These are phyloP conservation scores for Anguilla anguilla DNA, from an alignment of 2,797 vertebrate species.

Conservation along the genomic window DNA sequence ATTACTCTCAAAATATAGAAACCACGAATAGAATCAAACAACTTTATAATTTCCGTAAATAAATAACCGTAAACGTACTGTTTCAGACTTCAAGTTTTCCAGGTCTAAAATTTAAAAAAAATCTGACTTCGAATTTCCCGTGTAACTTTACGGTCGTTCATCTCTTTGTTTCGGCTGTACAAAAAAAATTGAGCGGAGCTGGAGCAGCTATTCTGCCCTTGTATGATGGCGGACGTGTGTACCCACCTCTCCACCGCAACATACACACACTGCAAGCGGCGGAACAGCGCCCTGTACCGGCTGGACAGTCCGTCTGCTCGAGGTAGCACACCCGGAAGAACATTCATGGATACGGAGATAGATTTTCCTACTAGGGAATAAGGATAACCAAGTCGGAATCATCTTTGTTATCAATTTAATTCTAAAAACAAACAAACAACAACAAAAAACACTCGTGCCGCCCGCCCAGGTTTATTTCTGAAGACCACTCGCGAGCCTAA, in stretches of 20 bases:
- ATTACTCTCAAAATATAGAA: no score
- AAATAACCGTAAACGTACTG: not conserved
- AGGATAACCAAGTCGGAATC: slow-evolving; percentile 18
- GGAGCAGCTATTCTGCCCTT: slow-evolving; percentile 74
- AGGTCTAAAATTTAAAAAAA: not conserved
- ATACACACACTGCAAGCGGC: slow-evolving; percentile 45
- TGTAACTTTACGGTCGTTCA: slow-evolving; percentile 61
- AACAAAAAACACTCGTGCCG: slow-evolving; percentile 56
- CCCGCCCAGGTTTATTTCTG: slow-evolving; percentile 65
- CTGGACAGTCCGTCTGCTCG: slow-evolving; percentile 39
- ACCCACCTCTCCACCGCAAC: slow-evolving; percentile 67
- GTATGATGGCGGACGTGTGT: slow-evolving; percentile 77
- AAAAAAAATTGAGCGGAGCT: slow-evolving; percentile 58
- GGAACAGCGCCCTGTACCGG: slow-evolving; percentile 46
- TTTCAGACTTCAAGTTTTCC: not conserved
- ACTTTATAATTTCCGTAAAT: not conserved
- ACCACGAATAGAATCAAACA: no score
- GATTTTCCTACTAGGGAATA: slow-evolving; percentile 11
- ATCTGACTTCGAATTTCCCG: slow-evolving; percentile 35
- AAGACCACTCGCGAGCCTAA: slow-evolving; percentile 58
- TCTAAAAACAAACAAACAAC: slow-evolving; percentile 38
- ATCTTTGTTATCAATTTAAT: slow-evolving; percentile 11
- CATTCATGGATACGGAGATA: slow-evolving; percentile 18
- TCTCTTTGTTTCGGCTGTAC: slow-evolving; percentile 46
- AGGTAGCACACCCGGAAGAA: slow-evolving; percentile 26